Base-by-base conservation (phyloP, 2,113 vertebrate species). In the Nymphicus hollandicus region DNA sequence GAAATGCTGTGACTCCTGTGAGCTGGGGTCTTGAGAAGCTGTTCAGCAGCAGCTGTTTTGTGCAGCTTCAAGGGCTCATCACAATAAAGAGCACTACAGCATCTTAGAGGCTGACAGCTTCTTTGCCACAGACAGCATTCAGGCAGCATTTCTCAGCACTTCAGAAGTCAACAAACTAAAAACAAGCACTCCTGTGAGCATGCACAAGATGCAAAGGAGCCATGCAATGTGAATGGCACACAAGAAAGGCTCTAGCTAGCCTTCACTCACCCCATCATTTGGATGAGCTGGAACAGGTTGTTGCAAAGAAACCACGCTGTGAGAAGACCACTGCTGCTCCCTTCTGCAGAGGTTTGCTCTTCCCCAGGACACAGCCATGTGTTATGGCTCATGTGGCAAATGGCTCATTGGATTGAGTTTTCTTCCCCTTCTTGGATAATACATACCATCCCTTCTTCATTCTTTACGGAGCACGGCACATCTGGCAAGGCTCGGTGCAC, bases 311-410 rank as follows among this genome's bases (percentile, higher is more conserved):
- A 46, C 6, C 41, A 58, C 1, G 4, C 29, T 46, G 61, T 35
- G 35, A 89, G 81, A 66, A 58, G 73, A 31, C 1, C 6, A 22
- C 58, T 80, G 66, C 53, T 79, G 58, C 44, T 96, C 27, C 39
- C 25, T 88, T 93, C 88, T 91, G 63, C 76, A 72, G 74, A 81
- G 64, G 37, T 91, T 89, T 81, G 60, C 28, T 74, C 25, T 91
- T 74, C 55, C 25, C 44, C 18, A 41, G 47, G 47, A 56, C 43
- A 13, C 0, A 2, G 43, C 55, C 50, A 15, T 9, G 47, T 84
- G 43, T 73, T 66, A 47, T 0, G 4, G 41, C 25, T 94, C 77
- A 53, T 29, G 35, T 18, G 43, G 79, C 14, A 91, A 94, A 72
- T 16, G 35, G 56, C 44, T 94, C 71, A 72, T n/a, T 0, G 0